Evolutionary conservation across 1,140 invertebrate species (phyloP).

Genomic region (Ceratina japonica): DNA sequence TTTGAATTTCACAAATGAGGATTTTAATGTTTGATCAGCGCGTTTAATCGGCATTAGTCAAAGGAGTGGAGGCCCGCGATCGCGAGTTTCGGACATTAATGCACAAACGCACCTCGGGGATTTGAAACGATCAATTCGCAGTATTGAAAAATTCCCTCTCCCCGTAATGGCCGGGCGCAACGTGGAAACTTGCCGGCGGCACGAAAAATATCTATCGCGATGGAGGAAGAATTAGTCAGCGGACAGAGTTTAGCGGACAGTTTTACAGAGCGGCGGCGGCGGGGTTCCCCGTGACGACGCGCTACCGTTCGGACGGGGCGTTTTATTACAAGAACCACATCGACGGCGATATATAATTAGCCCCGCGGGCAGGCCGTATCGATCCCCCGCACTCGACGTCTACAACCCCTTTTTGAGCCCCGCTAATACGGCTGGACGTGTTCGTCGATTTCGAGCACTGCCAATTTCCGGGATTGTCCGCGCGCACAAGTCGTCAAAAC

Average conservation of each 20-base stretch:
- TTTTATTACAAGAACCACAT: constrained; percentile 32
- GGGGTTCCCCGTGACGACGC: too few species aligned
- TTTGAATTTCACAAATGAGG: neutral
- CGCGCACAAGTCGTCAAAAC: constrained; percentile 39
- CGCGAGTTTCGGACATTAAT: neutral
- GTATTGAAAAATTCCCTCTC: too few species aligned
- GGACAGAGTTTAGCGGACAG: too few species aligned
- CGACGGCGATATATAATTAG: constrained; percentile 29
- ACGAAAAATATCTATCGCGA: neutral
- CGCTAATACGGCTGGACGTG: constrained; percentile 22
- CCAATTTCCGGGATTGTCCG: constrained; percentile 63
- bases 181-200: neutral
- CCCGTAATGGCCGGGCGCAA: neutral
- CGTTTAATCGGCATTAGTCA: too few species aligned
- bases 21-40: neutral
- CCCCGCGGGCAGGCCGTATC: neutral
- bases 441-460: constrained; percentile 39
- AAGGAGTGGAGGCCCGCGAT: neutral
- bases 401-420: neutral
- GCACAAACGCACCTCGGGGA: too few species aligned
- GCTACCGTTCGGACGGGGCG: neutral
- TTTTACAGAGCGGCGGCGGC: neutral
- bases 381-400: constrained; percentile 17
- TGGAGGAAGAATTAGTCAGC: constrained; percentile 1
- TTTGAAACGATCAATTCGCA: too few species aligned